A percentile compares a stretch with the other conserved stretches of the same genome.
These are phyloP conservation scores for Sebastolobus alascanus DNA, from an alignment of 2,797 vertebrate genomes.

Conservation along the genomic window DNA sequence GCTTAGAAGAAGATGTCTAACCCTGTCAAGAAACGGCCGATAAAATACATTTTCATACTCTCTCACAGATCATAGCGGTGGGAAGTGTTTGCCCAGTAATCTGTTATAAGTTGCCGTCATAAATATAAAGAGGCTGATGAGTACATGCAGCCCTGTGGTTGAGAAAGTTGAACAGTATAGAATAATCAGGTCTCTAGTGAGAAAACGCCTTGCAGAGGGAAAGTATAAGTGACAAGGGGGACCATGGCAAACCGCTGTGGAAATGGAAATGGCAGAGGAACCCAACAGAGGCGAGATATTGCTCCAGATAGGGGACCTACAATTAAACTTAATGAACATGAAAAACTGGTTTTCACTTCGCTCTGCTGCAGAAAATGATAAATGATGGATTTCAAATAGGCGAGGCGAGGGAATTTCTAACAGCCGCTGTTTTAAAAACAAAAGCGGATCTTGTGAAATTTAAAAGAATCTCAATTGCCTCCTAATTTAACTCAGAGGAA, in stretches of 20 bases:
- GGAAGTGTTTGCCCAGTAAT: background rate
- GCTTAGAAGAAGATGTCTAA: background rate
- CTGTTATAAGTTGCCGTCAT: constrained; percentile 14
- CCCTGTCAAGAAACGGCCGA: background rate
- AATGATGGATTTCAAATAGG: constrained; percentile 45
- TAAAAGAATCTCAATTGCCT: constrained; percentile 20
- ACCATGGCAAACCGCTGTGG: constrained; percentile 32
- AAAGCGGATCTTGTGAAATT: constrained; percentile 21
- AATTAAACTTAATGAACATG: constrained; percentile 63
- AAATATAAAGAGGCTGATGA: constrained; percentile 8
- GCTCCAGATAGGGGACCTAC: constrained; percentile 47
- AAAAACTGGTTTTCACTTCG: constrained; percentile 34
- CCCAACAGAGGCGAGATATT: constrained; percentile 42
- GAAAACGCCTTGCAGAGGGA: constrained; percentile 12
- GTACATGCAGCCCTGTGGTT: background rate
- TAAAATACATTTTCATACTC: background rate
- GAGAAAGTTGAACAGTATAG: background rate
- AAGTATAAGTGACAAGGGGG: constrained; percentile 12
- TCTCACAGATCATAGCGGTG: background rate
- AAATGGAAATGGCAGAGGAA: constrained; percentile 47
- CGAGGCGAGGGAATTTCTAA: constrained; percentile 30
- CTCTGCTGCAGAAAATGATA: constrained; percentile 44
- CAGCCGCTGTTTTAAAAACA: constrained; percentile 5
- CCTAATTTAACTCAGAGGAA: constrained; percentile 25
- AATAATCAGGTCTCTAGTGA: constrained; percentile 25